Base-by-base conservation (phyloP, 30 jellyfish, hydroid and myxozoan species). In the Hydractinia symbiolongicarpus region DNA sequence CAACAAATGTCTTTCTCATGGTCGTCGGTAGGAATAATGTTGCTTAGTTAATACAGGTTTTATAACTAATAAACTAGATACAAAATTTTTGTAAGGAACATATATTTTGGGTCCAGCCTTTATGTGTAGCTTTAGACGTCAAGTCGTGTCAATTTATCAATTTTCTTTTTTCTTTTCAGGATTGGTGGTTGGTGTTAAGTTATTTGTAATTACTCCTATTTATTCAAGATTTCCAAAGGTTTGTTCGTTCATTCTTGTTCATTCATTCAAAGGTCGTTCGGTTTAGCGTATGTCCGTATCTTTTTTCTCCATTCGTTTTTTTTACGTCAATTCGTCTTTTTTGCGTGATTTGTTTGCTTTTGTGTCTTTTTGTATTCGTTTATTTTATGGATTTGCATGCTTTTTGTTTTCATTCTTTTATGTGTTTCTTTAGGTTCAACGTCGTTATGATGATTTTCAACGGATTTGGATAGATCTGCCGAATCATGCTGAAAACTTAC, bases 191-290 rank as follows among this genome's bases (percentile, higher is more conserved):
- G 97, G 95, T 5, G 66, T 81, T 5, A 90, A 90, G 64, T 57
- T 90, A 5, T 90, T 90, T 72, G 40, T 90, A 17, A 82, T 90
- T 70, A 61, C 95, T 2, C 97, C 97, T 13, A 85, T 90, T 5
- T 90, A 90, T 89, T 79, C 78, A 55, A 78, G 95, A 72, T 90
- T 90, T 62, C 97, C 97, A 8, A 90, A 85, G 95, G 97, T 90
- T 5, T 11, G 19, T 58, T 30, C 44, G 44, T 30, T 30, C 44
- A 30, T 30, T 30, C 44, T 30, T 58, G 69, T 0, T 58, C 69
- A 3, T 58, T 16, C n/a, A n/a, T n/a, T n/a, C n/a, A 58, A 58
- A 58, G 69, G 1, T 58, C 19, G 3, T 13, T 16, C 19, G 69
- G 0, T 58, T 16, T 11, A 58, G 69, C 15, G 44, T 30, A 2